Conservation (phyloP, 2,888 invertebrate species). For the Tillus elongatus region DNA sequence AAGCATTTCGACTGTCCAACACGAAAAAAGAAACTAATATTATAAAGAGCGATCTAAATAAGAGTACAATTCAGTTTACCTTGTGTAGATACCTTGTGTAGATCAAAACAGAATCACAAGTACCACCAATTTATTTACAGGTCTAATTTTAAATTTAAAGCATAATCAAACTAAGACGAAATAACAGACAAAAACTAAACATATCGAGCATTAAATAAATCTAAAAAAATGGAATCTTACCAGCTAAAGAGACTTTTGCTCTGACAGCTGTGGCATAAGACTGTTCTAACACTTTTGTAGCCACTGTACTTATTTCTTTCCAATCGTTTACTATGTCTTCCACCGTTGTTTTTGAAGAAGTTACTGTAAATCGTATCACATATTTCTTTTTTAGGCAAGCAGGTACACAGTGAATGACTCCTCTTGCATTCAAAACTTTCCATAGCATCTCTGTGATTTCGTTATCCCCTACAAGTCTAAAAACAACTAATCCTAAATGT, state of each 20-base stretch:
- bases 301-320: slow-evolving; percentile 70
- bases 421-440: slow-evolving; percentile 78
- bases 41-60: too few species aligned
- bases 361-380: slow-evolving; percentile 89
- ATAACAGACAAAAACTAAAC: too few species aligned
- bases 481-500: slow-evolving; percentile 83
- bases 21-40: too few species aligned
- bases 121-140: too few species aligned
- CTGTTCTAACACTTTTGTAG: slow-evolving; percentile 59
- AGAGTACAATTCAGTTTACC: too few species aligned
- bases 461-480: slow-evolving; percentile 78
- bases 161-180: too few species aligned
- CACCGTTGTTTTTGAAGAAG: slow-evolving; percentile 74
- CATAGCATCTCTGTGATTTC: slow-evolving; percentile 79
- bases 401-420: slow-evolving; percentile 88
- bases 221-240: too few species aligned
- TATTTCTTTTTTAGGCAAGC: slow-evolving; percentile 84
- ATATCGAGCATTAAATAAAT: too few species aligned
- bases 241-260: slow-evolving; percentile 66
- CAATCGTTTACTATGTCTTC: slow-evolving; percentile 78
- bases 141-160: too few species aligned
- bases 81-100: too few species aligned
- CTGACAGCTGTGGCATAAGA: slow-evolving; percentile 46
- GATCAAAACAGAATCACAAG: too few species aligned
- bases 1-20: too few species aligned